Evolutionary conservation across 1,140 invertebrate genomes (phyloP).

Genomic region (Coptotermes formosanus): DNA sequence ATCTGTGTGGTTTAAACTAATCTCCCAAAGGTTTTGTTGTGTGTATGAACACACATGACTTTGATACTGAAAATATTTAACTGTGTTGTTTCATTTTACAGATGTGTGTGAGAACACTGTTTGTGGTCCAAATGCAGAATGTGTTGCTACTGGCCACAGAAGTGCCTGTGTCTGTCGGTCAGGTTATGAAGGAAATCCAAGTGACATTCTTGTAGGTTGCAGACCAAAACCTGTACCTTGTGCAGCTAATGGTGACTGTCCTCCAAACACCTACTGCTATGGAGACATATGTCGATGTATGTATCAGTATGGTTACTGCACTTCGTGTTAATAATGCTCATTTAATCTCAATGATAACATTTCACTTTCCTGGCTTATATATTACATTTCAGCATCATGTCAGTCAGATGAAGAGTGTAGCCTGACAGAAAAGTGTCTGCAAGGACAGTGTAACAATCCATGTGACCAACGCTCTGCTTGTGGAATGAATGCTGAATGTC

Average conservation of each 20-base stretch:
- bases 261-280: slow-evolving; percentile 76
- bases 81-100: slow-evolving; percentile 40
- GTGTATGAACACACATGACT: no score
- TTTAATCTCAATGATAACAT: no score
- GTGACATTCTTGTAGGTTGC: slow-evolving; percentile 69
- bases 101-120: slow-evolving; percentile 72
- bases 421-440: slow-evolving; percentile 72
- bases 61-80: no score
- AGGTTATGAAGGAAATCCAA: slow-evolving; percentile 75
- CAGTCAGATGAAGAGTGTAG: slow-evolving; percentile 77
- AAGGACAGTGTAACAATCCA: slow-evolving; percentile 82
- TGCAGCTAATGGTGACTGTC: slow-evolving; percentile 67
- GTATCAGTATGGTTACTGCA: slow-evolving; percentile 39
- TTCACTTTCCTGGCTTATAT: no score
- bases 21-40: no score
- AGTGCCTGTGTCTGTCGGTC: slow-evolving; percentile 73
- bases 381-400: slow-evolving; percentile 65
- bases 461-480: slow-evolving; percentile 74
- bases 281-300: slow-evolving; percentile 76
- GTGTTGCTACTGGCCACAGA: slow-evolving; percentile 66
- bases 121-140: slow-evolving; percentile 84
- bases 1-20: no score
- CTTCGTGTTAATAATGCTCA: no score
- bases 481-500: slow-evolving; percentile 86
- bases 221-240: slow-evolving; percentile 72